These are phyloP conservation scores for Graptemys geographica DNA, from an alignment of 2,797 vertebrate genomes.

Conservation along the genomic window DNA sequence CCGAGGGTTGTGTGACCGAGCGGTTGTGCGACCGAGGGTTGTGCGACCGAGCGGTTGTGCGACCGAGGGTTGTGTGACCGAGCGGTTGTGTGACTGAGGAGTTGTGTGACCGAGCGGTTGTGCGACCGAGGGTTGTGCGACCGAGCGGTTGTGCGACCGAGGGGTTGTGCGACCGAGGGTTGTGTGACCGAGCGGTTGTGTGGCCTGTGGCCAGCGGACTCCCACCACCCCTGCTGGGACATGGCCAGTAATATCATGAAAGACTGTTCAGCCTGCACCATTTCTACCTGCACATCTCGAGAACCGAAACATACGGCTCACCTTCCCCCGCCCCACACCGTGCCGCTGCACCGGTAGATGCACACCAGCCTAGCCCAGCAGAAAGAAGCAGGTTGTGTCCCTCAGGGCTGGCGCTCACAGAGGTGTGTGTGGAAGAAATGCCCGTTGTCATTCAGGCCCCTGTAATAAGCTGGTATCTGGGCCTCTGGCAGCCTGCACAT, in stretches of 20 bases:
- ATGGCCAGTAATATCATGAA: background rate
- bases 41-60: no score
- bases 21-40: no score
- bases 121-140: background rate
- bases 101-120: background rate
- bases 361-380: fast-evolving
- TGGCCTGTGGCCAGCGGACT: background rate
- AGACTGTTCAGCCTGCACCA: background rate
- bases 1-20: background rate
- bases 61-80: no score
- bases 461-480: fast-evolving
- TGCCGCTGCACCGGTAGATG: no score
- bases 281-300: background rate
- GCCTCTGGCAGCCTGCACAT: fast-evolving
- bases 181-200: no score
- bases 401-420: background rate
- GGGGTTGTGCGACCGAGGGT: background rate
- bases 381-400: background rate
- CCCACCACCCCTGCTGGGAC: background rate
- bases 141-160: background rate
- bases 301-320: background rate
- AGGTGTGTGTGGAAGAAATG: background rate
- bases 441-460: background rate
- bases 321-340: background rate
- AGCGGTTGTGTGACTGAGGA: no score